phyloP scores from a whole-genome alignment of 2,113 vertebrate species.

The Scalopus aquaticus region DNA sequence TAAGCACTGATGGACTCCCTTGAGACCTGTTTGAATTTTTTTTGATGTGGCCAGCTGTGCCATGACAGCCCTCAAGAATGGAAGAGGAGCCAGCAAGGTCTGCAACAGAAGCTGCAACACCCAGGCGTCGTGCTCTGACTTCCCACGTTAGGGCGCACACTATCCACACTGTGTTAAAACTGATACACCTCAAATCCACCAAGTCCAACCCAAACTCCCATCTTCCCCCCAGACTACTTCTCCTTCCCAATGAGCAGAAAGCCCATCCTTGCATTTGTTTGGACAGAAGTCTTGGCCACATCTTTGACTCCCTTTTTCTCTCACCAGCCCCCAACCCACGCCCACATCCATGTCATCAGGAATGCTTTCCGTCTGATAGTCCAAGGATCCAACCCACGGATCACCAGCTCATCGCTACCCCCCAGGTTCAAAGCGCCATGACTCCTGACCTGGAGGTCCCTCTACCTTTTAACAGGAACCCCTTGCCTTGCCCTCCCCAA shows the following conservation, averaged over 20 bases:
- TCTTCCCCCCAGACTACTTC: neutral
- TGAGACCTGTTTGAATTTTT: neutral
- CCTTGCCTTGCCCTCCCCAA: neutral
- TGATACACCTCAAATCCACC: neutral
- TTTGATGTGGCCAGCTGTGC: neutral
- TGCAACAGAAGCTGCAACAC: neutral
- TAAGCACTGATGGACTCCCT: no score
- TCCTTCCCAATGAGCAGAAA: neutral
- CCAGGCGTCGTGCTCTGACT: neutral
- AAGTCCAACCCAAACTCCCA: neutral
- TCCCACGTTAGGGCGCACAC: neutral
- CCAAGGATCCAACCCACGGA: no score
- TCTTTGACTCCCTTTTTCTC: neutral
- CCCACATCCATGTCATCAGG: neutral
- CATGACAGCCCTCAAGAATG: neutral
- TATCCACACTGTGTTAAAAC: neutral
- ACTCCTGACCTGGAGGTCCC: neutral
- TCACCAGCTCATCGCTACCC: neutral
- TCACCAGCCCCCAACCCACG: no score
- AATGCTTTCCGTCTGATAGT: neutral
- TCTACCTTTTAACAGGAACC: neutral
- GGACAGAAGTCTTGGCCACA: neutral
- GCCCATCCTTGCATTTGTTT: neutral
- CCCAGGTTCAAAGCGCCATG: neutral
- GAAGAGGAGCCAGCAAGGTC: neutral